Conservation (phyloP, 1,140 invertebrate species). For the Nasonia longicornis region DNA sequence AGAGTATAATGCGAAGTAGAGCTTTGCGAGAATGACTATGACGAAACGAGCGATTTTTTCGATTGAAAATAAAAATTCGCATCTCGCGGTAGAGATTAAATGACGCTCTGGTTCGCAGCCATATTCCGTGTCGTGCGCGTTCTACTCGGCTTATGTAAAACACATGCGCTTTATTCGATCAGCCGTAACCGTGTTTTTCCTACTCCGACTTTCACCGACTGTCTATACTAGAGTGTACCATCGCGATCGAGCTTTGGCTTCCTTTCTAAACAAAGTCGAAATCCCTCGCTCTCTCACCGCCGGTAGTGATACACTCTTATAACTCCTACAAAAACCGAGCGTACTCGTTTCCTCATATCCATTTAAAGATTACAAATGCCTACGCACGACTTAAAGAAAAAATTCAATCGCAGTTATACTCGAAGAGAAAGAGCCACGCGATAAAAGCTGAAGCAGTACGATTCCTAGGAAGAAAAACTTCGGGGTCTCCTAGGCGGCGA, state of each 20-base stretch:
- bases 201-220: no score
- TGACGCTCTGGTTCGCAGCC: no score
- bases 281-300: neutral
- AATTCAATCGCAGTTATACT: neutral
- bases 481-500: neutral
- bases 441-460: neutral
- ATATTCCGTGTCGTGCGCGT: no score
- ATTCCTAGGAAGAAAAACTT: neutral
- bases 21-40: no score
- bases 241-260: neutral
- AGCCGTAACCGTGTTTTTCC: no score
- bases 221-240: neutral
- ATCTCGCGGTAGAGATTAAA: no score
- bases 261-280: neutral
- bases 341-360: no score
- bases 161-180: neutral
- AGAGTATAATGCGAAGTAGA: no score
- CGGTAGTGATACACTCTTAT: neutral
- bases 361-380: no score
- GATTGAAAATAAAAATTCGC: no score
- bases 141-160: neutral
- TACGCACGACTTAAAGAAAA: neutral
- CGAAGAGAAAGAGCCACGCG: neutral
- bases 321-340: neutral
- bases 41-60: no score